Conservation (phyloP, 2,888 invertebrate species). For the Scaptomyza caliginosa region DNA sequence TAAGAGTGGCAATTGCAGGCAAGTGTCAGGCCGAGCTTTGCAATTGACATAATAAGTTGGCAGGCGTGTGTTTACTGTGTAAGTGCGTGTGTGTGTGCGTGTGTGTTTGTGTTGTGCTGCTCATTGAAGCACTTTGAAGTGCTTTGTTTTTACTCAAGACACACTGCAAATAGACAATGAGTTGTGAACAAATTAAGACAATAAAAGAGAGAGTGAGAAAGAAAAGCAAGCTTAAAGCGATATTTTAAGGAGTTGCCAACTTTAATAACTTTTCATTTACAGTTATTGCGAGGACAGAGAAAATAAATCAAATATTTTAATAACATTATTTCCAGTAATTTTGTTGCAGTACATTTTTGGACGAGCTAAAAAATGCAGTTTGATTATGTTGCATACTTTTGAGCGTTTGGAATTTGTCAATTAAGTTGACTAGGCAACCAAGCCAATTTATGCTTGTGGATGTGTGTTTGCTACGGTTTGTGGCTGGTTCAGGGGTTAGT, state of each 20-base stretch:
- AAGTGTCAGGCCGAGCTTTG: conserved; percentile 52
- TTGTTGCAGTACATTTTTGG: not conserved
- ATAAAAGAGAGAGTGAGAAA: not conserved
- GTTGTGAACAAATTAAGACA: conserved; percentile 24
- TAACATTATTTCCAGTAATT: not conserved
- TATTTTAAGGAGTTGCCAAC: not conserved
- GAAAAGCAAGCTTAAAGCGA: not conserved
- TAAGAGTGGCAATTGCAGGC: conserved; percentile 50
- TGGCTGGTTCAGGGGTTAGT: conserved; percentile 23
- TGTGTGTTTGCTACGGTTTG: conserved; percentile 1
- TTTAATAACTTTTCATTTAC: not conserved
- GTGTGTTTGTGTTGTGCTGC: conserved; percentile 12
- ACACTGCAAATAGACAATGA: conserved; percentile 24
- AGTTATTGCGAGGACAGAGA: not conserved
- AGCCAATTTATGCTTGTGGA: conserved; percentile 1
- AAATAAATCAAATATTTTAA: no score
- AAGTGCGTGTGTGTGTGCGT: not conserved
- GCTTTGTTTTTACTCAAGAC: conserved; percentile 40
- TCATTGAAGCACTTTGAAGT: conserved; percentile 38
- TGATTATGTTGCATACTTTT: conserved; percentile 13
- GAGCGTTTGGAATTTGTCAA: not conserved
- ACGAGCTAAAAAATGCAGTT: not conserved
- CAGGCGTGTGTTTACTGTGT: conserved; percentile 11
- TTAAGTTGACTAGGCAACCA: not conserved
- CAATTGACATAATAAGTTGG: conserved; percentile 71